phyloP scores from a whole-genome alignment of 2,113 vertebrate species.

The Stegastes partitus region DNA sequence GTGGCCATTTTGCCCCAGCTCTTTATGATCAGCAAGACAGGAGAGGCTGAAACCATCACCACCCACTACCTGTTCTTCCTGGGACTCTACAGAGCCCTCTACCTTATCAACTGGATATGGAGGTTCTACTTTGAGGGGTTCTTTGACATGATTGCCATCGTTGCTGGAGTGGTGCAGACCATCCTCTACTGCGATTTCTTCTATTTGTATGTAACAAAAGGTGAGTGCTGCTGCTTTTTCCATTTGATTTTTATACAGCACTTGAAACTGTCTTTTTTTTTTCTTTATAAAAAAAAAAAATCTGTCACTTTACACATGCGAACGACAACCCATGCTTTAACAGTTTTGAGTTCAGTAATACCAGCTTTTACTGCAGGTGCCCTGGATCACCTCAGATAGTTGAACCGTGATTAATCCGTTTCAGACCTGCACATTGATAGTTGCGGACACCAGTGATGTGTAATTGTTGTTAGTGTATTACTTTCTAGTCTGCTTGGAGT shows the following conservation, averaged over 20 bases:
- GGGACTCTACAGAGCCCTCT: slow-evolving; percentile 96
- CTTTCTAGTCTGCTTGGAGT: no score
- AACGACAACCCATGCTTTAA: no score
- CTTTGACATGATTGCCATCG: slow-evolving; percentile 99
- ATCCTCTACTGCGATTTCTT: slow-evolving; percentile 99
- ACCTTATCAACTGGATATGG: slow-evolving; percentile 99
- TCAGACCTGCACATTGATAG: no score
- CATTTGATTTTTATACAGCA: not conserved
- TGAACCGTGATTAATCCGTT: no score
- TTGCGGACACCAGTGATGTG: no score
- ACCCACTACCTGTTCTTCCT: slow-evolving; percentile 99
- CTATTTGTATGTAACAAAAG: slow-evolving; percentile 99
- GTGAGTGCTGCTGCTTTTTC: slow-evolving; percentile 77
- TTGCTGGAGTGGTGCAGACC: slow-evolving; percentile 97
- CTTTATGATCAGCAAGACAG: slow-evolving; percentile 99
- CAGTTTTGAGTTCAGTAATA: no score
- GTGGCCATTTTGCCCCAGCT: slow-evolving; percentile 99
- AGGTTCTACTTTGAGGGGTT: slow-evolving; percentile 99
- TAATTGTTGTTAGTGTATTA: no score
- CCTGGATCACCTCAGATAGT: no score
- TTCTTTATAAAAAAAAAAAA: no score
- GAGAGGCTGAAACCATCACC: slow-evolving; percentile 99
- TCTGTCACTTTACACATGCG: no score
- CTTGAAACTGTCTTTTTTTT: no score
- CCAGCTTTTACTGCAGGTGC: no score